These are phyloP conservation scores for Xestia rhomboidea DNA, from an alignment of 2,888 invertebrate genomes.

Conservation along the genomic window DNA sequence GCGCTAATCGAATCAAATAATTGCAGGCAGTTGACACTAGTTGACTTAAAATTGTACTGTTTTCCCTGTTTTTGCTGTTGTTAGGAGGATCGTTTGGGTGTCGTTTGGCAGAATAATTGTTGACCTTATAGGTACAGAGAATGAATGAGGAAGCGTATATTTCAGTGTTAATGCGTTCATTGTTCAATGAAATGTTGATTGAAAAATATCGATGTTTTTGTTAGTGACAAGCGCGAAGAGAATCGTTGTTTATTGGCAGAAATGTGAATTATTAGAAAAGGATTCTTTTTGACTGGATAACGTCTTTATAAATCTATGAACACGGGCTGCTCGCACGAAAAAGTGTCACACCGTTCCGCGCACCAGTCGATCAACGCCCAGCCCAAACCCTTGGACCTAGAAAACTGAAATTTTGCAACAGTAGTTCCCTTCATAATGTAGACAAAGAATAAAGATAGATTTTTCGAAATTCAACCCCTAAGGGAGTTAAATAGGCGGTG, in stretches of 20 bases:
- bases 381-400: no score
- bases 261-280: background rate
- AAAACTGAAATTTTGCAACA: no score
- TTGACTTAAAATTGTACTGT: conserved; percentile 68
- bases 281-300: no score
- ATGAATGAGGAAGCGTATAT: conserved; percentile 1
- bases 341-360: no score
- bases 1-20: conserved; percentile 70
- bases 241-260: background rate
- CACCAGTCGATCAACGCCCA: no score
- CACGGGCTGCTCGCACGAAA: no score
- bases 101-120: conserved; percentile 1
- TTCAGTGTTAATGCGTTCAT: background rate
- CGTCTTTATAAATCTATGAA: no score
- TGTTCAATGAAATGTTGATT: background rate
- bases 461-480: no score
- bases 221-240: background rate
- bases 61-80: conserved; percentile 40
- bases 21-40: conserved; percentile 71
- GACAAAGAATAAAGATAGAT: no score
- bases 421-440: no score
- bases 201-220: background rate
- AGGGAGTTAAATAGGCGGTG: no score
- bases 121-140: conserved; percentile 10
- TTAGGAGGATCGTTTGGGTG: conserved; percentile 21